phyloP scores from a whole-genome alignment of 2,888 invertebrate genomes.

The Pyrocoelia pectoralis region DNA sequence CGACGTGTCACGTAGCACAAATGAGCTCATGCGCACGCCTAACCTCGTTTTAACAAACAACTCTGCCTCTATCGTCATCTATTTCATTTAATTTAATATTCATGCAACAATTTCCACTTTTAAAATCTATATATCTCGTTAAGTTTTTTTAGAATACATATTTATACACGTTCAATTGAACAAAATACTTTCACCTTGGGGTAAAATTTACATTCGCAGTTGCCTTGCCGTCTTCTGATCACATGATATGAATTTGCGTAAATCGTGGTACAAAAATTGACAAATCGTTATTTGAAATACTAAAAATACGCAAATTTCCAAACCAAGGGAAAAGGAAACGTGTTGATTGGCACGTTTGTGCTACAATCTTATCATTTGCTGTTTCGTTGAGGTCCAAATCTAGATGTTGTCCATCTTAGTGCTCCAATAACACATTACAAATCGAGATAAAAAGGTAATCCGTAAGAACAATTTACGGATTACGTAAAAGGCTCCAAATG shows the following conservation, averaged over 20 bases:
- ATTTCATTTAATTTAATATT: neutral
- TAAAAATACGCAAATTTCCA: neutral
- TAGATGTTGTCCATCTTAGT: too few relatives aligned
- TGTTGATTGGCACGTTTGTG: too few relatives aligned
- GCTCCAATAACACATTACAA: too few relatives aligned
- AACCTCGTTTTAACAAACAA: neutral
- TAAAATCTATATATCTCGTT: neutral
- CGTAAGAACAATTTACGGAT: too few relatives aligned
- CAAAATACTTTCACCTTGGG: too few relatives aligned
- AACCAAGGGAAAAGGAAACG: neutral
- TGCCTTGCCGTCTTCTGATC: neutral
- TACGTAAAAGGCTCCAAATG: too few relatives aligned
- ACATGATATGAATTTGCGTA: neutral
- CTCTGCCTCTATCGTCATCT: neutral
- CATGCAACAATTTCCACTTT: neutral
- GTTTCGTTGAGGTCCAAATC: too few relatives aligned
- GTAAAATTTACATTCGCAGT: too few relatives aligned
- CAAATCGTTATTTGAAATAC: neutral
- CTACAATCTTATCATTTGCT: too few relatives aligned
- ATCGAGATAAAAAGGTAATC: too few relatives aligned
- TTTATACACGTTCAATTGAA: too few relatives aligned
- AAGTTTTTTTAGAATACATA: neutral
- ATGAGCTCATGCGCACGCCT: conserved; percentile 34
- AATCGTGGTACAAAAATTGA: neutral
- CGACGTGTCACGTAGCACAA: conserved; percentile 42